Evolutionary conservation across 2,888 invertebrate species (phyloP).

Genomic region (Harpalus rubripes): DNA sequence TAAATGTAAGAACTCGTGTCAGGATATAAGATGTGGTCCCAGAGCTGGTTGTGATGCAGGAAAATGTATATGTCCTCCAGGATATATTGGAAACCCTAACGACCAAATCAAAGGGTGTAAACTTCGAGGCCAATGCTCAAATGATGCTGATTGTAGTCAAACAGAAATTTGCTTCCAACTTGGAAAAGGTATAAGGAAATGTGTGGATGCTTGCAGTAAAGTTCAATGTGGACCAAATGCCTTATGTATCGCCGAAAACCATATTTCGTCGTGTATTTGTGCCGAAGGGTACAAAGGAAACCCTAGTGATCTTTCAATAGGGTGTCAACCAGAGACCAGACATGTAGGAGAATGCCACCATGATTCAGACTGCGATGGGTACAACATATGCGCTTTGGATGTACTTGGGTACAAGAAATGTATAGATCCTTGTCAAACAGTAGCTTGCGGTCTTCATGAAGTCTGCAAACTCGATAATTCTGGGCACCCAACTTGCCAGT

Average conservation of each 20-base stretch:
- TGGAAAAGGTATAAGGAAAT: constrained; percentile 88
- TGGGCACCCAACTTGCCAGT: constrained; percentile 88
- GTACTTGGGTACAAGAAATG: constrained; percentile 85
- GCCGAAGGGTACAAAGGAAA: constrained; percentile 90
- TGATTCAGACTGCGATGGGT: constrained; percentile 86
- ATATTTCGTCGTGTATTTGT: constrained; percentile 92
- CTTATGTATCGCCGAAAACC: constrained; percentile 90
- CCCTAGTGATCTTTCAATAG: constrained; percentile 88
- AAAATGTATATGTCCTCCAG: constrained; percentile 88
- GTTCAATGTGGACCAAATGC: constrained; percentile 95
- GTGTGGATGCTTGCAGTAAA: constrained; percentile 92
- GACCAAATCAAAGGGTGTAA: constrained; percentile 86
- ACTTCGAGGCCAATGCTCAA: constrained; percentile 87
- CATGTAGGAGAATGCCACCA: constrained; percentile 82
- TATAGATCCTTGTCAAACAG: constrained; percentile 87
- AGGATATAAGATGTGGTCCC: constrained; percentile 88
- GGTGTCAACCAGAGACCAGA: constrained; percentile 87
- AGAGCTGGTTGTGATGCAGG: constrained; percentile 90
- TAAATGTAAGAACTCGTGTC: constrained; percentile 88
- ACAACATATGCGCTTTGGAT: constrained; percentile 84
- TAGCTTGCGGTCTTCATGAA: constrained; percentile 91
- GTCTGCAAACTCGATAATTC: constrained; percentile 84
- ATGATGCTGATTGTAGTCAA: constrained; percentile 89
- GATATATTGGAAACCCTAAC: constrained; percentile 87
- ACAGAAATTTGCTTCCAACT: constrained; percentile 94